These are phyloP conservation scores for Amblyornis subalaris DNA, from an alignment of 2,113 vertebrate species.

Conservation along the genomic window DNA sequence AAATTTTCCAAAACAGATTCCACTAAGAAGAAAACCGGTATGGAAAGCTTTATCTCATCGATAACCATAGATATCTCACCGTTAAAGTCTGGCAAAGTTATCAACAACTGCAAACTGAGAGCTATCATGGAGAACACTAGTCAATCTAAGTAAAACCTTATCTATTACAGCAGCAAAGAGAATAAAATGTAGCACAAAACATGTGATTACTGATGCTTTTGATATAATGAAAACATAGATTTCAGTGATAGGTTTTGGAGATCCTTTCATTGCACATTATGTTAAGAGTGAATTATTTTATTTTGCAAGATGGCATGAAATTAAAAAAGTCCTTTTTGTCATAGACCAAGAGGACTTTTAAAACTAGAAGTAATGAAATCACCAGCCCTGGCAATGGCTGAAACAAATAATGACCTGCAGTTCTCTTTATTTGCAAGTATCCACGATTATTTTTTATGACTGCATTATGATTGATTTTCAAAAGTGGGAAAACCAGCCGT, in stretches of 20 bases:
- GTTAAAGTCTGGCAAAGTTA: not conserved
- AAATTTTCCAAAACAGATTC: not conserved
- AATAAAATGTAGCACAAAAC: not conserved
- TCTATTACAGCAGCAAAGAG: not conserved
- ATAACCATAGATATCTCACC: not conserved
- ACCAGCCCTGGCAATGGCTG: not conserved
- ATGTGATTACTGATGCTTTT: not conserved
- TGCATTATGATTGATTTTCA: not conserved
- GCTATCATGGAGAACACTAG: not conserved
- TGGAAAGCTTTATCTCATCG: not conserved
- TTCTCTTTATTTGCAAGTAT: not conserved
- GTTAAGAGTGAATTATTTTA: slow-evolving; percentile 16
- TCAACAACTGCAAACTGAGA: not conserved
- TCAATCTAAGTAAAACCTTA: not conserved
- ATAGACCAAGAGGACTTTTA: not conserved
- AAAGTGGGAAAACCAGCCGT: not conserved
- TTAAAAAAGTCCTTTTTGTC: not conserved
- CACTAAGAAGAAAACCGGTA: not conserved
- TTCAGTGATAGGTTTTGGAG: not conserved
- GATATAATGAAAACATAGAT: not conserved
- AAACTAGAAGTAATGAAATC: not conserved
- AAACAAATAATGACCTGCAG: not conserved
- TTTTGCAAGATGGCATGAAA: slow-evolving; percentile 24
- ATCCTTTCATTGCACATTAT: not conserved
- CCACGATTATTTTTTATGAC: not conserved